These are phyloP conservation scores for Tetanocera ferruginea DNA, from an alignment of 2,888 invertebrate genomes.

Conservation along the genomic window DNA sequence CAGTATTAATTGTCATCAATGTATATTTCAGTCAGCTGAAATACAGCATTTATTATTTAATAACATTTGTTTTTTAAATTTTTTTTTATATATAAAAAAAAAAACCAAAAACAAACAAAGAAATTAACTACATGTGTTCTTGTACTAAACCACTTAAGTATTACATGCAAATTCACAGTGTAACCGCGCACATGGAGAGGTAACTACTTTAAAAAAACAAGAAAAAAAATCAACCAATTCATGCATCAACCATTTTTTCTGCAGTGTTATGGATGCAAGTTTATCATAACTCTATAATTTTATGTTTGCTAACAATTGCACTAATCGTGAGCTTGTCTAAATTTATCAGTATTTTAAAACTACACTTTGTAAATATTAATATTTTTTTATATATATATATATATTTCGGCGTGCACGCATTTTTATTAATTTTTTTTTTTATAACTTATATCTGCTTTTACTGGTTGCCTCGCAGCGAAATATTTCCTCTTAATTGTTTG, in stretches of 20 bases:
- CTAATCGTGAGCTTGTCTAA: conserved; percentile 21
- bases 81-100: background rate
- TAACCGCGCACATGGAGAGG: conserved; percentile 36
- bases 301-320: conserved; percentile 32
- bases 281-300: conserved; percentile 1
- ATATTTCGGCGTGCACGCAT: background rate
- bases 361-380: conserved; percentile 19
- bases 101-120: too few species aligned
- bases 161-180: conserved; percentile 35
- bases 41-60: background rate
- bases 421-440: background rate
- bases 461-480: too few species aligned
- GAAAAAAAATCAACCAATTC: background rate
- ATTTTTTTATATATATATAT: too few species aligned
- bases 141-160: conserved; percentile 31
- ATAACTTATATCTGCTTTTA: background rate
- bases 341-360: background rate
- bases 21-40: conserved; percentile 6
- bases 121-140: conserved; percentile 16
- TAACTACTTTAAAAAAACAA: conserved; percentile 7
- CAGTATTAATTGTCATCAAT: background rate
- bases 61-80: background rate
- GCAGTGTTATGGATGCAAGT: background rate
- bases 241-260: conserved; percentile 1
- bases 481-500: too few species aligned